Conservation (phyloP, 2,888 invertebrate species). For the Diploptera punctata region DNA sequence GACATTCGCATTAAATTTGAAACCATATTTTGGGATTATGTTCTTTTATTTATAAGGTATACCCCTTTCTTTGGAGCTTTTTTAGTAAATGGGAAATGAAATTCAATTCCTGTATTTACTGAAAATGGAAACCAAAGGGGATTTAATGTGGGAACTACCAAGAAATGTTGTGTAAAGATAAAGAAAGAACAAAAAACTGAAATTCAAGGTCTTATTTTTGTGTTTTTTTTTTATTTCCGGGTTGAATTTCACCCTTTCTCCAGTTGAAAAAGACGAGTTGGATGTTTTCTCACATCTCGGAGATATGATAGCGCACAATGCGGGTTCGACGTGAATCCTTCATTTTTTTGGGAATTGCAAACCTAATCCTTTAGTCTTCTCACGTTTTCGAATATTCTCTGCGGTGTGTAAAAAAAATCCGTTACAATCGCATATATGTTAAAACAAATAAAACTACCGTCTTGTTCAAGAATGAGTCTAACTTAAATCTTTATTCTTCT, state of each 20-base stretch:
- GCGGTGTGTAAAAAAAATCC: too few species aligned
- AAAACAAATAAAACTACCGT: too few species aligned
- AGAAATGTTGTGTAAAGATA: slow-evolving; percentile 2
- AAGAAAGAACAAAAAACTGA: slow-evolving; percentile 14
- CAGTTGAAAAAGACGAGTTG: too few species aligned
- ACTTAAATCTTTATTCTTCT: too few species aligned
- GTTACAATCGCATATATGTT: too few species aligned
- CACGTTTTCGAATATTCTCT: too few species aligned
- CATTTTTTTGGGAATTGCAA: too few species aligned
- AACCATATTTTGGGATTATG: slow-evolving; percentile 33
- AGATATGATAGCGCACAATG: too few species aligned
- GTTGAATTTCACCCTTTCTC: slow-evolving; percentile 40
- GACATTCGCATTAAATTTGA: slow-evolving; percentile 16
- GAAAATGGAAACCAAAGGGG: slow-evolving; percentile 18
- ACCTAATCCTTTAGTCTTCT: too few species aligned
- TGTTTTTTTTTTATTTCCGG: slow-evolving; percentile 38
- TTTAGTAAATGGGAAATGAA: slow-evolving; percentile 18
- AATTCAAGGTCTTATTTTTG: slow-evolving; percentile 9
- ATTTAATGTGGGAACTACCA: slow-evolving; percentile 10
- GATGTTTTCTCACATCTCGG: too few species aligned
- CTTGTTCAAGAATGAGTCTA: too few species aligned
- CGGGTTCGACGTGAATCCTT: too few species aligned
- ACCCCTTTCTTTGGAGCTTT: slow-evolving; percentile 23
- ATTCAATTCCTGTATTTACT: slow-evolving; percentile 20
- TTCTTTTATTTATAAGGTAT: slow-evolving; percentile 29